Base-by-base conservation (phyloP, 2,113 vertebrate species). In the Phasianus colchicus region DNA sequence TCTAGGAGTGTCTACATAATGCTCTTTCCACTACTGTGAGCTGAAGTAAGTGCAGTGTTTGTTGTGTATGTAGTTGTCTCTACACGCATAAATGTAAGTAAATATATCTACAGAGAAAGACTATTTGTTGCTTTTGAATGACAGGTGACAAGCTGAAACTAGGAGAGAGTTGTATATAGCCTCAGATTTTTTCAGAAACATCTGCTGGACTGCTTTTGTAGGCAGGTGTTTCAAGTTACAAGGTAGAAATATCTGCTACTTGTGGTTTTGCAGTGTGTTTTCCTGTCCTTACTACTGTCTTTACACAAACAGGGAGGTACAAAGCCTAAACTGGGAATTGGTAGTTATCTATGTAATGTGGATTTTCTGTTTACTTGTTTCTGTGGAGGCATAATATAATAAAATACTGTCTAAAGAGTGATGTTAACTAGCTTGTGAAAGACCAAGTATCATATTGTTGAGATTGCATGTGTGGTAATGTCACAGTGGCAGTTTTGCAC, bases 61-160 rank as follows among this genome's bases (percentile, higher is more conserved):
- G 48, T 14, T 75, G 34, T 43, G 20, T n/a, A 25, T 10, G 36
- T 63, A 54, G 27, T 16, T 54, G 22, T 40, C 48, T 80, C n/a
- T 4, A 3, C 30, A 8, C 17, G 3, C 14, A 1, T 1, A 21
- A 61, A 32, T 52, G 17, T 14, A 24, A 52, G n/a, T 67, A 13
- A 50, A 86, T 40, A 24, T 63, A 5, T 54, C 57, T 71, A 11
- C 54, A 40, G 30, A 45, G 48, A 25, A 21, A 47, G 30, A 42
- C 22, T 60, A 24, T 3, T 1, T 50, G 27, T 6, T 32, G 2
- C 20, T 2, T 27, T 82, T 76, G 84, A 85, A 75, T 73, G 58
- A 7, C 67, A 76, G 38, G 40, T 83, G 67, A 32, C 24, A 73
- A 71, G 45, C 12, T 27, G 52, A 90, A 86, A 52, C 45, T 64